Evolutionary conservation across 1,140 invertebrate species (phyloP).

Genomic region (Oncopodura yosiiana): DNA sequence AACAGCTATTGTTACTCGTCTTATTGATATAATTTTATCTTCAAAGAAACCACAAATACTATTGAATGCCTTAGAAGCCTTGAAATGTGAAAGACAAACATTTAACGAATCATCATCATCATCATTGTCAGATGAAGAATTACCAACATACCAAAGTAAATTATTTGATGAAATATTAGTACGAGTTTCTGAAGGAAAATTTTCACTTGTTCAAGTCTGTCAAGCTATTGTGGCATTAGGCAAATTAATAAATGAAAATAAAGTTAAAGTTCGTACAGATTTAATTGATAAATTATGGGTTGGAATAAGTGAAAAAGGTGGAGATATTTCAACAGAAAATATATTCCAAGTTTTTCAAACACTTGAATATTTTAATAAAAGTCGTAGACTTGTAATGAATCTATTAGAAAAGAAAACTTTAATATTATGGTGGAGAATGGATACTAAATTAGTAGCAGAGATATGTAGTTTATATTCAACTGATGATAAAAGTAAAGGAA

Average conservation of each 20-base stretch:
- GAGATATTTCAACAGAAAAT: slow-evolving; percentile 50
- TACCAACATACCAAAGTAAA: slow-evolving; percentile 45
- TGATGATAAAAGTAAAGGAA: not conserved
- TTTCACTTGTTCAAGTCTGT: slow-evolving; percentile 53
- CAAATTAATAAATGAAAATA: slow-evolving; percentile 39
- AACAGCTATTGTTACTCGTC: slow-evolving; percentile 41
- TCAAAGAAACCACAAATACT: slow-evolving; percentile 41
- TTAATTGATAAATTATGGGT: slow-evolving; percentile 57
- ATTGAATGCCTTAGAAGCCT: slow-evolving; percentile 41
- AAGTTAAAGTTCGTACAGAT: slow-evolving; percentile 42
- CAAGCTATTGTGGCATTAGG: slow-evolving; percentile 45
- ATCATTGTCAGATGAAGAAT: too few species aligned
- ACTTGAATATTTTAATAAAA: slow-evolving; percentile 49
- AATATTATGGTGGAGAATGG: slow-evolving; percentile 50
- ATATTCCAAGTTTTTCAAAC: slow-evolving; percentile 49
- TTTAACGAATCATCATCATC: slow-evolving; percentile 32
- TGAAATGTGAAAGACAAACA: slow-evolving; percentile 39
- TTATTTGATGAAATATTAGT: slow-evolving; percentile 52
- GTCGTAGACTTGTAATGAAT: slow-evolving; percentile 50
- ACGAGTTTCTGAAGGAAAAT: slow-evolving; percentile 50
- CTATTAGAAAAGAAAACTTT: slow-evolving; percentile 52
- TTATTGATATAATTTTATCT: slow-evolving; percentile 43
- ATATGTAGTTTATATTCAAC: slow-evolving; percentile 43
- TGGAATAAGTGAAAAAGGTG: slow-evolving; percentile 50
- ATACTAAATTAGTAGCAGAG: slow-evolving; percentile 46